phyloP scores from a whole-genome alignment of 2,797 vertebrate species.

The Staurois parvus region DNA sequence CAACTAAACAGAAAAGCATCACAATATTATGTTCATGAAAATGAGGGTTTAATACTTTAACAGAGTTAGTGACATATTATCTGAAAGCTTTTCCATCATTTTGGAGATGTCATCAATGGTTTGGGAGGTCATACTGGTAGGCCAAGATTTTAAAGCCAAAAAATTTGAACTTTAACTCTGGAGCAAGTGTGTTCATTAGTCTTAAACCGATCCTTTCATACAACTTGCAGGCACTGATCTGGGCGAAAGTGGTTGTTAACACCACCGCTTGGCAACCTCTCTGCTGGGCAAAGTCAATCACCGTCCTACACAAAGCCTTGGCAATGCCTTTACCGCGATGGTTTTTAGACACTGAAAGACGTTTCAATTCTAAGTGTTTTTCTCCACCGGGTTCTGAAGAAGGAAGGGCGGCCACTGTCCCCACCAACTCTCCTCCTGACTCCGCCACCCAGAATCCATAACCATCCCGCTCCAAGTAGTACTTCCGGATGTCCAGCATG shows the following conservation, averaged over 20 bases:
- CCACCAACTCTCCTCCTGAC: conserved; percentile 75
- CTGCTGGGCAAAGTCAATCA: conserved; percentile 75
- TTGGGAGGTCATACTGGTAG: conserved; percentile 74
- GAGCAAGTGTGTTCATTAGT: conserved; percentile 61
- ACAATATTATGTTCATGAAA: no score
- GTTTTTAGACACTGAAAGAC: conserved; percentile 76
- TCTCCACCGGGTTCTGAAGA: not conserved
- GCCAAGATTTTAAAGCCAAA: conserved; percentile 75
- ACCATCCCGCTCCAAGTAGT: conserved; percentile 65
- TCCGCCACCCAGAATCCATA: conserved; percentile 85
- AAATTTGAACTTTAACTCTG: conserved; percentile 66
- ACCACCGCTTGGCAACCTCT: conserved; percentile 73
- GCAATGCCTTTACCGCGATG: conserved; percentile 79
- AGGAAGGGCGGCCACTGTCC: conserved; percentile 73
- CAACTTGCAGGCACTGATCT: conserved; percentile 79
- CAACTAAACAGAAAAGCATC: no score
- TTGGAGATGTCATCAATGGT: no score
- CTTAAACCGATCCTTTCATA: conserved; percentile 80
- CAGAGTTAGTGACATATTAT: no score
- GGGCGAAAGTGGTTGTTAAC: conserved; percentile 77
- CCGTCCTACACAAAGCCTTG: conserved; percentile 75
- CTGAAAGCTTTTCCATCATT: no score
- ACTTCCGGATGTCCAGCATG: conserved; percentile 56
- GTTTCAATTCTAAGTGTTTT: conserved; percentile 77
- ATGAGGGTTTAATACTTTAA: no score